Evolutionary conservation across 2,113 vertebrate genomes (phyloP).

Genomic region (Zootoca vivipara): DNA sequence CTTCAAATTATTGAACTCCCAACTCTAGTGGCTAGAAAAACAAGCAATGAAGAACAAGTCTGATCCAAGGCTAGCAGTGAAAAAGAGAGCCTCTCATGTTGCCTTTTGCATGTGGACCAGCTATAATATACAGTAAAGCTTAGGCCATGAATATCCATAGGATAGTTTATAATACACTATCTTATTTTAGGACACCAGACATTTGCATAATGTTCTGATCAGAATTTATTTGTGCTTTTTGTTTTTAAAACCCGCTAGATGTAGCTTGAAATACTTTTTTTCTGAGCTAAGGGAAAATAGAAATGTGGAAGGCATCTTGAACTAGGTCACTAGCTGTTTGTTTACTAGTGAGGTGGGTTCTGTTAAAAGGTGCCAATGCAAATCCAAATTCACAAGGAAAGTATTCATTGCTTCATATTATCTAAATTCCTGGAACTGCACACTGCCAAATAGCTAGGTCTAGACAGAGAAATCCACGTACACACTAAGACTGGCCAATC

Average conservation of each 20-base stretch:
- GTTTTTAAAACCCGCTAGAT: conserved; percentile 16
- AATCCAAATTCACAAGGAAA: conserved; percentile 55
- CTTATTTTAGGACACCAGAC: conserved; percentile 26
- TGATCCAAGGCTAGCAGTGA: background rate
- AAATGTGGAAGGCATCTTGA: conserved; percentile 45
- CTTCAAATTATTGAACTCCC: background rate
- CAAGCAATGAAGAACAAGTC: background rate
- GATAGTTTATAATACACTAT: background rate
- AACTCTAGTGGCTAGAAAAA: background rate
- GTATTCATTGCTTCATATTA: conserved; percentile 39
- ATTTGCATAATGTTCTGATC: conserved; percentile 50
- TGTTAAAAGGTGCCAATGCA: conserved; percentile 57
- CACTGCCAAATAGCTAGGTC: conserved; percentile 28
- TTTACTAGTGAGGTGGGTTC: conserved; percentile 32
- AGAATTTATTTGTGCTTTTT: conserved; percentile 6
- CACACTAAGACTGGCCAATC: background rate
- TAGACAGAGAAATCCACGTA: background rate
- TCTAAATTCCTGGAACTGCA: conserved; percentile 22
- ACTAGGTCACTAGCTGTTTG: conserved; percentile 46
- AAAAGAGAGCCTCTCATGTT: background rate
- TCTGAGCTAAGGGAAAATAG: conserved; percentile 42
- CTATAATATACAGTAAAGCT: background rate
- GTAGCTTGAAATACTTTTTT: conserved; percentile 41
- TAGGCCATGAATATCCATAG: conserved; percentile 11
- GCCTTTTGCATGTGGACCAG: background rate